Evolutionary conservation across 1,140 invertebrate genomes (phyloP).

Genomic region (Pteromalus puparum): DNA sequence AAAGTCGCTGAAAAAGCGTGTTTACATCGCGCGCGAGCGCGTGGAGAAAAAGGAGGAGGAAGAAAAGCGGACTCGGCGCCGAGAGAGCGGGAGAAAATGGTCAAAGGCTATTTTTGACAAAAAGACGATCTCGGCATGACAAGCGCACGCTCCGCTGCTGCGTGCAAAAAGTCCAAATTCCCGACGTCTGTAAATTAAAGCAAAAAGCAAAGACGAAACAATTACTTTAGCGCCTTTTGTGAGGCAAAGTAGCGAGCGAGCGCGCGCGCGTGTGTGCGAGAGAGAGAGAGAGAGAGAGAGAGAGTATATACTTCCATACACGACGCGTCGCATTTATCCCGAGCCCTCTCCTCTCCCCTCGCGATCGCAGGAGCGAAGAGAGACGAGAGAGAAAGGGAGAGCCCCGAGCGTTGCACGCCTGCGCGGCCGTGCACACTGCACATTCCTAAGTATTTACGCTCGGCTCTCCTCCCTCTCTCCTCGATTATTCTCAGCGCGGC

Average conservation of each 20-base stretch:
- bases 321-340: conserved; percentile 17
- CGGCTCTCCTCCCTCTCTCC: not conserved
- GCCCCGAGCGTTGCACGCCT: conserved; percentile 13
- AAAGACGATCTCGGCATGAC: not conserved
- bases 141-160: not conserved
- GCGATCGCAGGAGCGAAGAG: not conserved
- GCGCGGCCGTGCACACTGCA: not conserved
- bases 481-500: not conserved
- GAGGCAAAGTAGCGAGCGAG: not conserved
- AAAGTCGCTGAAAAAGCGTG: not conserved
- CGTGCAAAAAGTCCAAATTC: conserved; percentile 22
- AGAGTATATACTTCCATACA: not conserved
- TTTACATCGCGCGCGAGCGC: not conserved
- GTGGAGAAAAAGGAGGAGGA: not conserved
- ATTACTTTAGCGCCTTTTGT: conserved; percentile 29
- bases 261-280: not conserved
- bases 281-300: not conserved
- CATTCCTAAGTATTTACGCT: conserved; percentile 27
- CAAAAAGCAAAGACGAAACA: conserved; percentile 21
- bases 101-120: not conserved
- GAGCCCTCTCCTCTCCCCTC: conserved; percentile 8
- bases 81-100: not conserved
- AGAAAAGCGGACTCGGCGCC: not conserved
- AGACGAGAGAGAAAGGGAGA: not conserved
- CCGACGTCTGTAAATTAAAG: conserved; percentile 15